These are phyloP conservation scores for Synanthedon andrenaeformis DNA, from an alignment of 2,888 invertebrate species.

Conservation along the genomic window DNA sequence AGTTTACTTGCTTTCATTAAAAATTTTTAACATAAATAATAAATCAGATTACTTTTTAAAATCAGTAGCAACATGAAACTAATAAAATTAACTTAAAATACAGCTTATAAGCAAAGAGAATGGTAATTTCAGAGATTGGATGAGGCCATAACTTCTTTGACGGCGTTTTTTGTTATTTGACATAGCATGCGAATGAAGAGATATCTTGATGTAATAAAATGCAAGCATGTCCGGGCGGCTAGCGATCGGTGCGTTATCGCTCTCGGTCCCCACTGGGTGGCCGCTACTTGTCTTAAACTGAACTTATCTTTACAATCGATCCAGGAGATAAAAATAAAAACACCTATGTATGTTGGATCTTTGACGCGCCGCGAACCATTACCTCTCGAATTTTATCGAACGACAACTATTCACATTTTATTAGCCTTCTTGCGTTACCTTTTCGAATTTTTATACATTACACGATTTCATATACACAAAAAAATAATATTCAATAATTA, in stretches of 20 bases:
- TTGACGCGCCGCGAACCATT: constrained; percentile 59
- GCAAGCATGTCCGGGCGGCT: constrained; percentile 37
- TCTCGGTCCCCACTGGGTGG: constrained; percentile 45
- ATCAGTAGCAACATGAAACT: too few relatives aligned
- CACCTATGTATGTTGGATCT: constrained; percentile 46
- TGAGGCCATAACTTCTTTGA: constrained; percentile 5
- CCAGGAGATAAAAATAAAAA: constrained; percentile 47
- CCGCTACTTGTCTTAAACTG: constrained; percentile 69
- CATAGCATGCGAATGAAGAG: constrained; percentile 56
- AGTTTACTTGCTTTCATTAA: too few relatives aligned
- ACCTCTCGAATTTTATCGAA: constrained; percentile 58
- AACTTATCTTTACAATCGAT: constrained; percentile 68
- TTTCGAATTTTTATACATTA: neutral
- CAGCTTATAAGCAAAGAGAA: too few relatives aligned
- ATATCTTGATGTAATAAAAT: constrained; percentile 66
- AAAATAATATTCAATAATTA: too few relatives aligned
- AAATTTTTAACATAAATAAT: too few relatives aligned
- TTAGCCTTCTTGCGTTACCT: constrained; percentile 45
- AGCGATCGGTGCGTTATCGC: constrained; percentile 15
- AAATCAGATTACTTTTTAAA: too few relatives aligned
- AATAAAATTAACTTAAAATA: too few relatives aligned
- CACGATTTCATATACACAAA: too few relatives aligned
- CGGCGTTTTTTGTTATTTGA: constrained; percentile 53
- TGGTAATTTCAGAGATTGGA: too few relatives aligned
- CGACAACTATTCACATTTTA: constrained; percentile 46